Base-by-base conservation (phyloP, 2,797 vertebrate species). In the Typhlichthys eigenmanni region DNA sequence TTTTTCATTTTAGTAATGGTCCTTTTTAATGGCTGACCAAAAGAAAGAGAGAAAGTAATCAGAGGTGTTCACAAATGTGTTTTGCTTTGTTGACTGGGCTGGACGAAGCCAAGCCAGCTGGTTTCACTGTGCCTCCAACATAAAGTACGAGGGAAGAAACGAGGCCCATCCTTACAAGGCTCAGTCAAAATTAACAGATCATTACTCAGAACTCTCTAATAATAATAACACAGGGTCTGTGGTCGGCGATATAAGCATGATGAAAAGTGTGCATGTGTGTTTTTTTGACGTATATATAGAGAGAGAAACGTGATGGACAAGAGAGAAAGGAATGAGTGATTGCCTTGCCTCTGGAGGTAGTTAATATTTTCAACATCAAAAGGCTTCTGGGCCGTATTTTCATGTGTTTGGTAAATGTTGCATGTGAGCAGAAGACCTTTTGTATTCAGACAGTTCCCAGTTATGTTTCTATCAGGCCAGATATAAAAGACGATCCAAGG, bases 121-220 rank as follows among this genome's bases (percentile, higher is more conserved):
- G 13, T 60, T 64, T 46, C 48, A 58, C 64, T 52, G 11, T 55
- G 2, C 34, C 46, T 49, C 62, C 46, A 60, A 62, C 66, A 62
- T 9, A 8, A n/a, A 58, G 29, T 16, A 76, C 53, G n/a, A 58
- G 13, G 49, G 50, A n/a, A 17, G 45, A 72, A 29, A 62, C 60
- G 10, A n/a, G 19, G 55, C 38, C 47, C 58, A 13, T 55, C 71
- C 62, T 17, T n/a, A 2, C 34, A 12, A 17, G 19, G 1, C 29
- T 43, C 60, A n/a, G 24, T 45, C 46, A 19, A 49, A n/a, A 59
- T 71, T 0, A 34, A 45, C 38, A 48, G 60, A 69, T 58, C 47
- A 70, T 68, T 75, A 46, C 62, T 65, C 55, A 59, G 65, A 57
- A 11, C 50, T 58, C 54, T 66, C 68, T 55, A 69, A 64, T 70